Evolutionary conservation across 2,888 invertebrate species (phyloP), one percentile per base, ranked within the genome.

Genomic region (Myopa tessellatipennis): DNA sequence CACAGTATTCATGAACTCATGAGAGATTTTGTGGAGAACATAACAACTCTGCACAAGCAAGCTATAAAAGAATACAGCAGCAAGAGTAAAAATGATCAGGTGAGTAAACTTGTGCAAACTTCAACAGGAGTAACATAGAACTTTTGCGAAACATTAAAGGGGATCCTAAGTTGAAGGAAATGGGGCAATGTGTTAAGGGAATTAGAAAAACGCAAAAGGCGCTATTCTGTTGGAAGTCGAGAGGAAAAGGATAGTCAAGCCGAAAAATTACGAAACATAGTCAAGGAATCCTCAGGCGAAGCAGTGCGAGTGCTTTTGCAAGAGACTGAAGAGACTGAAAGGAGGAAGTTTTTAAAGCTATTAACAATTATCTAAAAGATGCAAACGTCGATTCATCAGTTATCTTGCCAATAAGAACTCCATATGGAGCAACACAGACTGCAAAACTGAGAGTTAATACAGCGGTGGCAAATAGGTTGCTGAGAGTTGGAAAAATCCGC

Each of bases 1-100:
- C 69, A 50, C 4, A 50, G 45, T n/a, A 69, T 69, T 18, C 69
- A 69, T 10, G 45, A 69, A 26, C 69, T 4, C 45, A 69, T 69
- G 50, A 69, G 69, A 18, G 40, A 67, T 12, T 26, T 69, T 10
- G 69, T 69, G 26, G 69, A 40, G 7, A 8, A 5, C n/a, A 69
- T 69, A 16, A 45, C 69, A n/a, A 18, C n/a, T 6, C 18, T 69
- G 6, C 69, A 50, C 50, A 34, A 45, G 45, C 45, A 73, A n/a
- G 18, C n/a, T 0, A 36, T 16, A 67, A 40, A 68, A 63, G 16
- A 18, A 63, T 12, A 34, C 61, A 14, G 26, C 34, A 10, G 26
- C 61, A 34, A 63, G n/a, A 18, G 6, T 63, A 63, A 63, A 63
- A 26, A 12, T 26, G 4, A 63, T 8, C 16, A 60, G 26, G 60